These are phyloP conservation scores for Alouatta palliata DNA, from an alignment of 2,113 vertebrate genomes.

Conservation along the genomic window DNA sequence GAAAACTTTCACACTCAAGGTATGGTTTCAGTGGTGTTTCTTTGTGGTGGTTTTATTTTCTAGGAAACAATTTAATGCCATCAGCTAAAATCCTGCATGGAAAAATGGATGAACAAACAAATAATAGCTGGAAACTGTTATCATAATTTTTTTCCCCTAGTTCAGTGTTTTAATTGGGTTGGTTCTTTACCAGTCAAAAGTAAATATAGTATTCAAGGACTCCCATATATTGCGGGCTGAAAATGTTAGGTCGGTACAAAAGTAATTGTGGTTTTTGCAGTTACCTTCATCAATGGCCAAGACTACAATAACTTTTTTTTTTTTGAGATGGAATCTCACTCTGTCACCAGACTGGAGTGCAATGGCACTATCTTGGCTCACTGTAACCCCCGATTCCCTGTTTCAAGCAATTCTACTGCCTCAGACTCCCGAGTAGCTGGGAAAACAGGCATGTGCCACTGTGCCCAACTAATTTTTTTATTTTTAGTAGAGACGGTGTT, in stretches of 20 bases:
- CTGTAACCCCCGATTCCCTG: no score
- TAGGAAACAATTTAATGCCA: constrained; percentile 3
- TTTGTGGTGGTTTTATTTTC: constrained; percentile 44
- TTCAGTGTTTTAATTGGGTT: neutral
- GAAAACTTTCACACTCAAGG: neutral
- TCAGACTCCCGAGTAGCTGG: no score
- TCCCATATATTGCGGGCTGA: neutral
- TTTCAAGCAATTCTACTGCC: no score
- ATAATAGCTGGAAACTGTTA: neutral
- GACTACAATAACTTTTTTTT: no score
- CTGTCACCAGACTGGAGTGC: no score
- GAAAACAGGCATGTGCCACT: no score
- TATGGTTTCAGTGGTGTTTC: neutral
- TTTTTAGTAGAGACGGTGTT: no score
- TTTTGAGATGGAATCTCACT: no score
- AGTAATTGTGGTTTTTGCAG: no score
- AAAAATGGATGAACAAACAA: neutral
- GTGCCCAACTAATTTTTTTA: no score
- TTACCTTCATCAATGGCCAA: no score
- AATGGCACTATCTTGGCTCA: no score
- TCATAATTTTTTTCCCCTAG: neutral
- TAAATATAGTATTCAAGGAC: neutral
- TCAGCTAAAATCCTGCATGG: neutral
- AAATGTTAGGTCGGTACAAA: neutral
- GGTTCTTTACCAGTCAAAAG: neutral